Percentiles rank a stretch among this genome's conserved stretches.
Evolutionary conservation across 2,888 invertebrate species (phyloP).

Genomic region (Eurois occulta): DNA sequence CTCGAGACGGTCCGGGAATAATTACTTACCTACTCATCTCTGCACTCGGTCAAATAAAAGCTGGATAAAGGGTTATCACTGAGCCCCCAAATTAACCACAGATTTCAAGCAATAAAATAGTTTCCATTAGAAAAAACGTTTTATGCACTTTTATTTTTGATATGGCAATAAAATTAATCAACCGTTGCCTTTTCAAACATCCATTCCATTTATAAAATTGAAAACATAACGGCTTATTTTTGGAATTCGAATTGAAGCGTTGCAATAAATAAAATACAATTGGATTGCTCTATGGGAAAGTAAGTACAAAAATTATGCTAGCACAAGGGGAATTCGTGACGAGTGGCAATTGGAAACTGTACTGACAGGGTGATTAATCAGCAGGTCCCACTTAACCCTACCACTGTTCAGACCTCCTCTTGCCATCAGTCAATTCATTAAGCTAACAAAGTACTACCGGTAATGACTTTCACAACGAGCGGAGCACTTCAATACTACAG

Average conservation of each 20-base stretch:
- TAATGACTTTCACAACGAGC: conserved; percentile 88
- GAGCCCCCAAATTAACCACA: conserved; percentile 71
- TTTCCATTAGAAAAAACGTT: conserved; percentile 47
- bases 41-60: conserved; percentile 78
- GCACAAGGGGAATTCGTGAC: conserved; percentile 84
- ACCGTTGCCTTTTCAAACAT: conserved; percentile 50
- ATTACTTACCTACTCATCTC: conserved; percentile 87
- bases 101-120: conserved; percentile 66
- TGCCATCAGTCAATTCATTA: conserved; percentile 90
- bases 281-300: conserved; percentile 67
- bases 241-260: conserved; percentile 59
- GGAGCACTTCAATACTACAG: conserved; percentile 78
- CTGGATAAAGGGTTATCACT: conserved; percentile 70
- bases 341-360: conserved; percentile 88
- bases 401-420: conserved; percentile 87
- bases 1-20: conserved; percentile 88
- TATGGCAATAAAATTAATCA: conserved; percentile 64
- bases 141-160: conserved; percentile 52
- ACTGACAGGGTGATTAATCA: conserved; percentile 90
- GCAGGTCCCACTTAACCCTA: conserved; percentile 89
- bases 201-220: conserved; percentile 73
- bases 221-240: conserved; percentile 68
- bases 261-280: conserved; percentile 66
- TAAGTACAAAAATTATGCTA: conserved; percentile 77
- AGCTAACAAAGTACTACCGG: conserved; percentile 88